These are phyloP conservation scores for Scopus umbretta DNA, from an alignment of 2,113 vertebrate genomes.

Conservation along the genomic window DNA sequence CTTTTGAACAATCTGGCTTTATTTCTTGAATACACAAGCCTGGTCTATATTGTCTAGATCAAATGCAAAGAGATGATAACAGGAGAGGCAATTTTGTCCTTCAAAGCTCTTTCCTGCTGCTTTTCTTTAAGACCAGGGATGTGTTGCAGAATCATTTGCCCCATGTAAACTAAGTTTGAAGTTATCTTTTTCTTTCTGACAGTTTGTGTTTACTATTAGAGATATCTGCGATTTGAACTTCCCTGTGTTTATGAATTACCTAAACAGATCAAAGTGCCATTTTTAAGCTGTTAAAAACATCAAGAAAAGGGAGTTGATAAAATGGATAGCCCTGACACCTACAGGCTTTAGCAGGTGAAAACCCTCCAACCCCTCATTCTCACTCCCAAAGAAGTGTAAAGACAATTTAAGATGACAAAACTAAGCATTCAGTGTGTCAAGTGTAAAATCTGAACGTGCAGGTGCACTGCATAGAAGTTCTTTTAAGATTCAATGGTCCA, in stretches of 20 bases:
- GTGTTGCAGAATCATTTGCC: not conserved
- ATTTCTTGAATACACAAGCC: not conserved
- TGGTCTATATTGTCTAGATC: not conserved
- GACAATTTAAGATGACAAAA: not conserved
- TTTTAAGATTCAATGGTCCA: not conserved
- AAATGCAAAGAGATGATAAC: not conserved
- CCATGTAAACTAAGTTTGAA: not conserved
- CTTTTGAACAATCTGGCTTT: not conserved
- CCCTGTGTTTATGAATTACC: not conserved
- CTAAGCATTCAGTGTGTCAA: not conserved
- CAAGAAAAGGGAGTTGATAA: not conserved
- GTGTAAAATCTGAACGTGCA: not conserved
- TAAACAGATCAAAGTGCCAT: not conserved
- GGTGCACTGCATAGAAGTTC: not conserved
- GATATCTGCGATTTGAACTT: not conserved
- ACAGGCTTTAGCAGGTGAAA: not conserved
- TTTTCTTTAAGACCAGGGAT: not conserved
- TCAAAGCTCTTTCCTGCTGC: not conserved
- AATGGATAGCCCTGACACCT: not conserved
- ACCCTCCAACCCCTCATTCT: not conserved
- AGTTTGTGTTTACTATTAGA: not conserved
- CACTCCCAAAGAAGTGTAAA: not conserved
- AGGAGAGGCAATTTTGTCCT: not conserved
- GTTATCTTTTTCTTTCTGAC: not conserved
- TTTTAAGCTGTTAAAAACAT: not conserved